phyloP scores from a whole-genome alignment of 1,140 invertebrate species.

The Drosophila pruinosa region DNA sequence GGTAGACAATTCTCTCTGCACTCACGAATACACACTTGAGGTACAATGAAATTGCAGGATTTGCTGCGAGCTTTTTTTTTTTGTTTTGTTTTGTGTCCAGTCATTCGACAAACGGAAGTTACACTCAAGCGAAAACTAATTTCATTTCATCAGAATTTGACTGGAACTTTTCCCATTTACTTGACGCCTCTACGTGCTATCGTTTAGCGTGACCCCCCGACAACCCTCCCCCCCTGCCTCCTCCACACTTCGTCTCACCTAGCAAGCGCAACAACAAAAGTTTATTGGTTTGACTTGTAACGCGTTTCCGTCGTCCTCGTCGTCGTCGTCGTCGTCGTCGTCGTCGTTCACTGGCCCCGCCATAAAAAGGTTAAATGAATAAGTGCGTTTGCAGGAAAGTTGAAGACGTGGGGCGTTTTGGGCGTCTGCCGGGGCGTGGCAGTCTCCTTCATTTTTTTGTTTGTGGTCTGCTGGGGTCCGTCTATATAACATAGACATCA shows the following conservation, averaged over 20 bases:
- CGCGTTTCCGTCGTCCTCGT: conserved; percentile 30
- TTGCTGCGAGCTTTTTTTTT: neutral
- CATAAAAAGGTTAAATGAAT: conserved; percentile 50
- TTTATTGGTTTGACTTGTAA: conserved; percentile 59
- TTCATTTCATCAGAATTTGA: conserved; percentile 64
- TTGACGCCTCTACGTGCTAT: conserved; percentile 55
- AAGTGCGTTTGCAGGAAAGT: conserved; percentile 32
- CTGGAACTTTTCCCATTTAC: conserved; percentile 62
- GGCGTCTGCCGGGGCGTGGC: neutral
- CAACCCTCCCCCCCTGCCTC: neutral
- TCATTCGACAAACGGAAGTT: conserved; percentile 59
- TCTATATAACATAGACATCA: conserved; percentile 45
- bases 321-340: neutral
- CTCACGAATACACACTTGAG: conserved; percentile 15
- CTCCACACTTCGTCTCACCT: neutral
- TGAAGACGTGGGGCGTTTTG: neutral
- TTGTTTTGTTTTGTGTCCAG: conserved; percentile 36
- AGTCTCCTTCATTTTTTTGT: too few species aligned
- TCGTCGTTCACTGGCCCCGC: neutral
- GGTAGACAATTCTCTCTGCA: conserved; percentile 39
- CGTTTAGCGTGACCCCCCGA: conserved; percentile 41
- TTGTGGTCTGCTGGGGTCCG: neutral
- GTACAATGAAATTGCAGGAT: conserved; percentile 40
- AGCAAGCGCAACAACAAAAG: conserved; percentile 30
- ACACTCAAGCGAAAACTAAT: conserved; percentile 63